Evolutionary conservation across 23 tunicate genomes (phyloP), one percentile per base, ranked within the genome.

Genomic region (Trididemnum clinides): DNA sequence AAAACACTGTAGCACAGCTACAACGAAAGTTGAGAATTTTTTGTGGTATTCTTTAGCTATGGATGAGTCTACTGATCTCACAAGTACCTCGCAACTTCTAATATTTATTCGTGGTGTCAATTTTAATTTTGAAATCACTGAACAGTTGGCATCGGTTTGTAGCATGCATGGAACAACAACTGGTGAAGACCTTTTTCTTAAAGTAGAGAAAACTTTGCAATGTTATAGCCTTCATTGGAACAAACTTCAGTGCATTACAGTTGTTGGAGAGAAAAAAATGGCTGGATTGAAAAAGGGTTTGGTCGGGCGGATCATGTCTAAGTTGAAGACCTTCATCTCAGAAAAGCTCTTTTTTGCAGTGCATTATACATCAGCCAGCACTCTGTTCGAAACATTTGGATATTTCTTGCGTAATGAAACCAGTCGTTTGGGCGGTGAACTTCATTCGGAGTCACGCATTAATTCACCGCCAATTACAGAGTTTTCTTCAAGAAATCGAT

Each of bases 241-340:
- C 25, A 0, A 84, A 51, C 81, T 84, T 50, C 81, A 44, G 28
- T 71, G 88, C 73, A 72, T 84, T 32, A 84, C 88, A 19, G 81
- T 72, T 72, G 88, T 72, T 71, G 88, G 82, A 71, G 71, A 82
- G 33, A 71, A 50, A 77, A 77, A 51, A 76, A 58, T 86, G 83
- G 77, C 77, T 75, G 90, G 84, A 64, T 22, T 77, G 77, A 86
- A 75, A 26, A 75, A 73, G 82, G 89, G 89, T 54, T 28, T 86
- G 90, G 76, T 77, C 31, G 90, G 84, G 64, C 90, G 75, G 37
- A 77, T 86, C 74, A 62, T 44, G 64, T 50, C 77, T 54, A 57
- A 77, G 90, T 77, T 77, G 84, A 85, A 85, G 82, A 73, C 15
- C 69, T 84, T 84, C 89, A 85, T 71, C 87, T 83, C 54, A 20